Base-by-base conservation (phyloP, 2,113 vertebrate genomes). In the Xiphorhynchus elegans region DNA sequence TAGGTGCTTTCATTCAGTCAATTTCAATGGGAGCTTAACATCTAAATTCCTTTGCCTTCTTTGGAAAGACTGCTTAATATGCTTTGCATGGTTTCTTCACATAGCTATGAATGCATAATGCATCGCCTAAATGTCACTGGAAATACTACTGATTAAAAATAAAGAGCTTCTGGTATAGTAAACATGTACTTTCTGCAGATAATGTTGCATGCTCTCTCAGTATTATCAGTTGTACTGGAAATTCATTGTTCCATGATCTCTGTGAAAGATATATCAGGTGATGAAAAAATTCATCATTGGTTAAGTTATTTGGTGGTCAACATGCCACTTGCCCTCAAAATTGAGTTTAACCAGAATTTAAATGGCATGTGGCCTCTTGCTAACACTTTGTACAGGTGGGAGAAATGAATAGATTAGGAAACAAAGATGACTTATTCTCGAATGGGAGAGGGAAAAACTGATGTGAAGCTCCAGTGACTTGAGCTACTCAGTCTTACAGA, bases 71-170 rank as follows among this genome's bases (percentile, higher is more conserved):
- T 73, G n/a, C 24, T 95, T 83, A 58, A 62, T 69, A 83, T 49
- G 8, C n/a, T 73, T 69, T 5, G 0, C 11, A 25, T 28, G 6
- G 9, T 29, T 93, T 28, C 20, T 80, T 90, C 0, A 0, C 35
- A 23, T n/a, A 80, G 14, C 16, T 73, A 6, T 66, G 72, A 83
- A 69, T 77, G 31, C 56, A 40, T 62, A 89, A 75, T 21, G 11
- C 20, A 26, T 72, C 56, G 9, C 24, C 20, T 68, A 86, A 93
- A 76, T 76, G 49, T 79, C 44, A 64, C 49, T 88, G 67, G 24
- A 92, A 92, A 76, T 56, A 56, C 10, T 68, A 60, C 28, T 68
- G 62, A 56, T 35, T 60, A 44, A 82, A 93, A 88, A 70, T 52
- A 75, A 59, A 85, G 47, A 60, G 29, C 7, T 82, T 75, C 47